Evolutionary conservation across 2,888 invertebrate species (phyloP).

Genomic region (Limnephilus lunatus): DNA sequence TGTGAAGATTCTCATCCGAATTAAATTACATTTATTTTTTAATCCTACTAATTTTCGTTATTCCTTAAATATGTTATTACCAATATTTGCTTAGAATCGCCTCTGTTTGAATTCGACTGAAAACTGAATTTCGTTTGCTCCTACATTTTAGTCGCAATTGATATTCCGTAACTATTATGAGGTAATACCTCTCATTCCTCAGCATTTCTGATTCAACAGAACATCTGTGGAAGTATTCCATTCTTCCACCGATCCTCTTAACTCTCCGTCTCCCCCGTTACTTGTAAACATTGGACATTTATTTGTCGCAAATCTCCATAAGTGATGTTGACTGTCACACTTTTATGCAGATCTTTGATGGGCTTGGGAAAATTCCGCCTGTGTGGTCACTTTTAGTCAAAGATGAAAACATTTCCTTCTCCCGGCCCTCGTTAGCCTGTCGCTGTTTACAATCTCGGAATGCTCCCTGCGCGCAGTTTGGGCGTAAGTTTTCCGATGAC

Average conservation of each 20-base stretch:
- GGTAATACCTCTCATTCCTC: conserved; percentile 6
- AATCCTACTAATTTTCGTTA: conserved; percentile 18
- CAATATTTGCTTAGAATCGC: conserved; percentile 38
- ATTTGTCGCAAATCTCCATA: conserved; percentile 35
- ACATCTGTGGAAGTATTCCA: background rate
- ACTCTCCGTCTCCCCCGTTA: conserved; percentile 9
- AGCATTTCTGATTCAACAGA: conserved; percentile 5
- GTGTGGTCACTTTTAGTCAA: conserved; percentile 10
- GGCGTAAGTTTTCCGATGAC: conserved; percentile 15
- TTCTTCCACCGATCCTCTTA: background rate
- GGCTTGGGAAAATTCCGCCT: background rate
- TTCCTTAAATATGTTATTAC: conserved; percentile 32
- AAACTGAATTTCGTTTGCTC: conserved; percentile 11
- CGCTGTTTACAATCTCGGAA: background rate
- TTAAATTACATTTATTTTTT: background rate
- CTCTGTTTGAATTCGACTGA: conserved; percentile 26
- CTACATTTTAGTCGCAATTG: background rate
- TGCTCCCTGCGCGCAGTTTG: background rate
- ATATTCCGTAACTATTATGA: conserved; percentile 3
- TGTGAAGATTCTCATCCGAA: background rate
- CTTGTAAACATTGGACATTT: conserved; percentile 32
- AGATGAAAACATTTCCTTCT: background rate
- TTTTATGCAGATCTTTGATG: background rate
- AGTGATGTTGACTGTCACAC: conserved; percentile 33
- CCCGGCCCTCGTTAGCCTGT: background rate